These are phyloP conservation scores for Carposina sasakii DNA, from an alignment of 1,140 invertebrate species.

Conservation along the genomic window DNA sequence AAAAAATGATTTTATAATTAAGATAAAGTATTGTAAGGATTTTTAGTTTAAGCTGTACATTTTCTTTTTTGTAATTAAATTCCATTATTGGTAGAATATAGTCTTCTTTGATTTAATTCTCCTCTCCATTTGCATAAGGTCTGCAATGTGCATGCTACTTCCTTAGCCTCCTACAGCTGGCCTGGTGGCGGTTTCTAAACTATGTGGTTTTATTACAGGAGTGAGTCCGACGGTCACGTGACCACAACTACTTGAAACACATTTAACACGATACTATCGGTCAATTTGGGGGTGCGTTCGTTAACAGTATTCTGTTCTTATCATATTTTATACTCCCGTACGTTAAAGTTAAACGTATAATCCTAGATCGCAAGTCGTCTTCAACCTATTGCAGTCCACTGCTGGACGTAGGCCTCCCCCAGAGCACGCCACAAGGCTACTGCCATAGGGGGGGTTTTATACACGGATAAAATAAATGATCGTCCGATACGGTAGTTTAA, in stretches of 20 bases:
- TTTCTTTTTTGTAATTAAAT: constrained; percentile 30
- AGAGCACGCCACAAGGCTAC: too few species aligned
- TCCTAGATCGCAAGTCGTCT: neutral
- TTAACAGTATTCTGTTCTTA: too few species aligned
- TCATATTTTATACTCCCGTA: too few species aligned
- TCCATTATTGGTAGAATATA: constrained; percentile 18
- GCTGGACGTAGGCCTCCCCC: too few species aligned
- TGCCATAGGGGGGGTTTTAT: too few species aligned
- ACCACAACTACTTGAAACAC: neutral
- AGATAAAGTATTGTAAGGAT: constrained; percentile 9
- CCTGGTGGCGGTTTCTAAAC: constrained; percentile 26
- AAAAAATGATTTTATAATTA: neutral
- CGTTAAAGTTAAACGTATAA: too few species aligned
- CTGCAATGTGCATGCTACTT: constrained; percentile 21
- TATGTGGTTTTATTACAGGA: constrained; percentile 26
- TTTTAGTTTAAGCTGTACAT: constrained; percentile 27
- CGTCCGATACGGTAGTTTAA: too few species aligned
- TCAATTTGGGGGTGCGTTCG: too few species aligned
- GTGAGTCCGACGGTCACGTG: neutral
- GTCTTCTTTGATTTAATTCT: constrained; percentile 24
- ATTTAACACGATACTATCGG: too few species aligned
- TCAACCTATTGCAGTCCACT: too few species aligned
- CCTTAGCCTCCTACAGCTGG: constrained; percentile 21
- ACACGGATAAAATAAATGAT: too few species aligned
- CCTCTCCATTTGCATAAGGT: constrained; percentile 21